Conservation (phyloP, 1,140 invertebrate species). For the Arctopsyche grandis region DNA sequence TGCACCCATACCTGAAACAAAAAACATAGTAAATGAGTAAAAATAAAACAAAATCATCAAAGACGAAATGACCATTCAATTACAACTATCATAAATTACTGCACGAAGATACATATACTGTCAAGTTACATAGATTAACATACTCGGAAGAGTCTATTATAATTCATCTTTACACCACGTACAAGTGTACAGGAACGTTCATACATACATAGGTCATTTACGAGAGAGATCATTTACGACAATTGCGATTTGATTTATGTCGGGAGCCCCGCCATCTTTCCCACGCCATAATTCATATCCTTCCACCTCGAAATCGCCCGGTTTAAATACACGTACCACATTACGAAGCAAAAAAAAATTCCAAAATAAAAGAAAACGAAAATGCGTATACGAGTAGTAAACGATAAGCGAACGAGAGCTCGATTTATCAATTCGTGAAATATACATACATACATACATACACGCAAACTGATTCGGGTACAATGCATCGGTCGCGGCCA, state of each 20-base stretch:
- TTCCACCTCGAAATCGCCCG: background rate
- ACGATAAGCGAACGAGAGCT: conserved; percentile 1
- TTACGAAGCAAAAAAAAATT: background rate
- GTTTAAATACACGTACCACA: background rate
- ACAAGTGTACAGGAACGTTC: too few species aligned
- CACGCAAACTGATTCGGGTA: background rate
- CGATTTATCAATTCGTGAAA: conserved; percentile 31
- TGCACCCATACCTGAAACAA: too few species aligned
- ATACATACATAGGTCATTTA: background rate
- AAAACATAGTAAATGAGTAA: too few species aligned
- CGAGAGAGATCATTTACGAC: background rate
- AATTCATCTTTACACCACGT: too few species aligned
- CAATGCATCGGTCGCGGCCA: background rate
- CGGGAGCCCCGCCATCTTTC: background rate
- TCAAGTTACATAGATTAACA: too few species aligned
- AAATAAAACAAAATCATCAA: too few species aligned
- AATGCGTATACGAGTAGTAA: conserved; percentile 8
- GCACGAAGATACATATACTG: too few species aligned
- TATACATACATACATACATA: background rate
- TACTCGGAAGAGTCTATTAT: background rate
- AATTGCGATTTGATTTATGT: background rate
- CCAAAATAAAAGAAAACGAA: background rate
- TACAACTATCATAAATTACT: too few species aligned
- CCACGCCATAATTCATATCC: conserved; percentile 11
- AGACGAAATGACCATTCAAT: too few species aligned